phyloP scores from a whole-genome alignment of 2,797 vertebrate species.

The Limnodromus scolopaceus region DNA sequence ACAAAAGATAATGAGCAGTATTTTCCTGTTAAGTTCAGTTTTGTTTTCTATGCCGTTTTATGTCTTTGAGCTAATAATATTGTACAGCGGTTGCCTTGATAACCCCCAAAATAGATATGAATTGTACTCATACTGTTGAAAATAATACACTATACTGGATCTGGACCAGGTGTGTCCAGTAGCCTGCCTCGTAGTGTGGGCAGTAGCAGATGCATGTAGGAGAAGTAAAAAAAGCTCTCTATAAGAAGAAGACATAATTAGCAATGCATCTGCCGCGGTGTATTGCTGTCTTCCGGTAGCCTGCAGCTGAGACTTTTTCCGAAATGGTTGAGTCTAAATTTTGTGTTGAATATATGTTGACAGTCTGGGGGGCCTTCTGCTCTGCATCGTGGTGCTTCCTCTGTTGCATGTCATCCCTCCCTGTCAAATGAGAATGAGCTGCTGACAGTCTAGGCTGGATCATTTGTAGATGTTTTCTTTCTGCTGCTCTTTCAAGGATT shows the following conservation, averaged over 20 bases:
- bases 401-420: background rate
- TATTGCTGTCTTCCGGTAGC: background rate
- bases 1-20: background rate
- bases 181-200: background rate
- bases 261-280: background rate
- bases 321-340: background rate
- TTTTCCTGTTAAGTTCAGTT: background rate
- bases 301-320: background rate
- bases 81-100: background rate
- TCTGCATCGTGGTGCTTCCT: background rate
- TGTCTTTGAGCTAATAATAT: background rate
- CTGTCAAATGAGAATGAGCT: background rate
- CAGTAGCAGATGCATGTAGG: background rate
- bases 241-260: background rate
- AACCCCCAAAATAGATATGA: fast-evolving
- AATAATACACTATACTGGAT: background rate
- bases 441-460: background rate
- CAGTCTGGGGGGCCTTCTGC: background rate
- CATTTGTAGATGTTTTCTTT: background rate
- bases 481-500: background rate
- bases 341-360: background rate
- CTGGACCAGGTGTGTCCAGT: background rate
- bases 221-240: background rate
- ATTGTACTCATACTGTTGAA: background rate
- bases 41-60: background rate